Base-by-base conservation (phyloP, 2,797 vertebrate genomes). In the Enteromius mattozi region DNA sequence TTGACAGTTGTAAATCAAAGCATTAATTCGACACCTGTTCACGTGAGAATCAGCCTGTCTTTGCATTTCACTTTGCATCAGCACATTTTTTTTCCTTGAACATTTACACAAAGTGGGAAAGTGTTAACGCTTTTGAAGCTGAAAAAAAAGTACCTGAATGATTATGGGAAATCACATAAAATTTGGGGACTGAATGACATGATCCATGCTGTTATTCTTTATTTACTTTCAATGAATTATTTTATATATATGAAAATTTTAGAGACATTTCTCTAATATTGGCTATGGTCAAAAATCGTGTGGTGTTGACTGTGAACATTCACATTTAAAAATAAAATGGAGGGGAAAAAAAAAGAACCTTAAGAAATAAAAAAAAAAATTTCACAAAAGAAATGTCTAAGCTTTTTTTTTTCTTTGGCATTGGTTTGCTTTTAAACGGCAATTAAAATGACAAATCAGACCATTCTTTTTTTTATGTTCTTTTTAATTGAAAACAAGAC, bases 221-320 rank as follows among this genome's bases (percentile, higher is more conserved):
- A 95, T 94, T 96, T 93, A 93, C 91, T 85, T 94, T 94, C 91
- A 91, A 93, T 93, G 89, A 93, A 94, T 94, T 94, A 93, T 92
- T 93, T 92, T 91, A 94, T 93, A 95, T 94, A 91, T 90, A 92
- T 87, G 90, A 93, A 89, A 90, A 92, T 89, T 81, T 68, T 91
- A 84, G 91, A 88, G 83, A 87, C 85, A 92, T 91, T 90, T 94
- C 90, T 93, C 90, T 94, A 93, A 94, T 94, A 94, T 93, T 51
- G 91, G 93, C 91, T 92, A 92, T 93, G 92, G 90, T 93, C 91
- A 92, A 92, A 92, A 92, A 93, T 93, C 91, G 92, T 94, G 94
- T 94, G 94, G 93, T 94, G 93, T 95, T 93, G 92, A 94, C 93
- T 94, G 94, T 95, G 94, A 95, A 95, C 92, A 94, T 94, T 94